Evolutionary conservation across 1,140 invertebrate species (phyloP).

Genomic region (Nephila pilipes): DNA sequence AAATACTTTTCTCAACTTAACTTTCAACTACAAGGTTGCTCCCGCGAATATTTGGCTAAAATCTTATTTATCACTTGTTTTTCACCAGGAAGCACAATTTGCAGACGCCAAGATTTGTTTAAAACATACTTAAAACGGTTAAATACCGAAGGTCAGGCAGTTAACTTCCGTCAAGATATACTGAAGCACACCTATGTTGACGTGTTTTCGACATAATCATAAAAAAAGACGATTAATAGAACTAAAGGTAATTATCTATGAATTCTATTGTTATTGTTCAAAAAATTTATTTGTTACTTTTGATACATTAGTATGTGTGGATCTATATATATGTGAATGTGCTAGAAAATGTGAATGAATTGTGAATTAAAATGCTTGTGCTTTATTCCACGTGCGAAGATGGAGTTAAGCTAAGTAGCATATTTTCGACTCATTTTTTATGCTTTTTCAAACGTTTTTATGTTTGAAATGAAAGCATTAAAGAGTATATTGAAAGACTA

Average conservation of each 20-base stretch:
- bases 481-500: too few relatives aligned
- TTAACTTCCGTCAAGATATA: background rate
- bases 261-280: too few relatives aligned
- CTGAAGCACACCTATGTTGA: background rate
- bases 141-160: background rate
- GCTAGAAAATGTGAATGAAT: too few relatives aligned
- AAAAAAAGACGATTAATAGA: background rate
- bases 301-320: too few relatives aligned
- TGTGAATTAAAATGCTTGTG: too few relatives aligned
- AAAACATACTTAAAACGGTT: conserved; percentile 16
- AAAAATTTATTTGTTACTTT: too few relatives aligned
- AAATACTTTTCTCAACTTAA: background rate
- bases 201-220: background rate
- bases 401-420: too few relatives aligned
- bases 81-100: conserved; percentile 13
- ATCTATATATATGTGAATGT: too few relatives aligned
- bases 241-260: background rate
- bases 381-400: too few relatives aligned
- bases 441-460: too few relatives aligned
- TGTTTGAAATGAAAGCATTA: too few relatives aligned
- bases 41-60: conserved; percentile 6
- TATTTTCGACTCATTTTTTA: too few relatives aligned
- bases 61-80: conserved; percentile 46
- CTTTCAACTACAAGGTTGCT: conserved; percentile 33
- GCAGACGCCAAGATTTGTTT: conserved; percentile 41